Base-by-base conservation (phyloP, 1,140 invertebrate species). In the Globodera rostochiensis region DNA sequence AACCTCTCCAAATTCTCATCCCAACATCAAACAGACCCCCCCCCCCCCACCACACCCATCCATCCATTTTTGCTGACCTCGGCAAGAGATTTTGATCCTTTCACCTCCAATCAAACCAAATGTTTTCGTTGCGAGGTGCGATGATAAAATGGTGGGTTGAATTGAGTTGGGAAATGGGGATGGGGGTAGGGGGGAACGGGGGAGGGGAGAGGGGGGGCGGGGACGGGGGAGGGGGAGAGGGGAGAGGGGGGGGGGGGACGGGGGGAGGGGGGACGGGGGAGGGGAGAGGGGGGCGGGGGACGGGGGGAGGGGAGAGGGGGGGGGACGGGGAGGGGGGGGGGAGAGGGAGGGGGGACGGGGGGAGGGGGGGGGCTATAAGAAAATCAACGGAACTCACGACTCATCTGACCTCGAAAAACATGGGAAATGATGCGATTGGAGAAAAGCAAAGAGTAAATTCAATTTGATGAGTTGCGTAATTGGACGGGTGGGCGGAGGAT, bases 61-160 rank as follows among this genome's bases (percentile, higher is more conserved):
- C 60, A 64, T 64, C n/a, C 60, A 64, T 64, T 64, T 71, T 70
- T 47, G 11, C 69, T 47, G 69, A 71, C 46, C 69, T 71, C 25
- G 21, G 13, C 13, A 71, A 47, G 69, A 47, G 36, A 36, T 69
- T 71, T 71, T 71, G 25, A 6, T 21, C 69, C 69, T 36, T 36
- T 36, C 69, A 21, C 5, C 8, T 13, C 69, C 25, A 36, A 71
- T 71, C 69, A 71, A 6, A 9, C 57, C 57, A 19, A 36, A 60
- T 60, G 57, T 60, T 60, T 60, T 60, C 57, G 19, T 60, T 60
- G 15, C 5, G 19, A 60, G 57, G 57, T 60, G 57, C 11, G 57
- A 60, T 60, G 57, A 60, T 60, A 60, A 36, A 36, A 60, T 60
- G 57, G 19, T 19, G 57, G 57, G 19, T 60, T 15, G 25, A 36